Conservation (phyloP, 1,140 invertebrate species). For the Hirudo medicinalis region DNA sequence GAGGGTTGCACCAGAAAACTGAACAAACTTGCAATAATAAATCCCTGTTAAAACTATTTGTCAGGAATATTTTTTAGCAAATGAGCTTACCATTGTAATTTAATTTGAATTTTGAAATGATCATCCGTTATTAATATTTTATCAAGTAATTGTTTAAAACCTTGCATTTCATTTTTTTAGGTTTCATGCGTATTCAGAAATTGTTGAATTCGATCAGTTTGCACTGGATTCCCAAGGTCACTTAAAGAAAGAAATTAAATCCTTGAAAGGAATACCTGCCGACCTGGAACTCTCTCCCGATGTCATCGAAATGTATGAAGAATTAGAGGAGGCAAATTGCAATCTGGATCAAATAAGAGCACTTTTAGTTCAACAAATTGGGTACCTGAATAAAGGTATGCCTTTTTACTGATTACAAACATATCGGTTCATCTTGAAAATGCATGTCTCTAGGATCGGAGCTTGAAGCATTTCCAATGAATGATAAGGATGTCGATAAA, state of each 20-base stretch:
- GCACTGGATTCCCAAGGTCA: not conserved
- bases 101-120: no score
- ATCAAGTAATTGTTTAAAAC: no score
- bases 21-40: no score
- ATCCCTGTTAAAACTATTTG: no score
- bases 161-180: not conserved
- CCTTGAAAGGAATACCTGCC: not conserved
- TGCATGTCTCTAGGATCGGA: not conserved
- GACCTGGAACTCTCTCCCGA: not conserved
- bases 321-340: not conserved
- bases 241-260: slow-evolving; percentile 3
- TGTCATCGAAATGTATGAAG: not conserved
- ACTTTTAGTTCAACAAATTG: not conserved
- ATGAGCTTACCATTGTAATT: no score
- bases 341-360: slow-evolving; percentile 5
- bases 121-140: no score
- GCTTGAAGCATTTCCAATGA: not conserved
- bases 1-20: no score
- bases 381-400: not conserved
- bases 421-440: not conserved
- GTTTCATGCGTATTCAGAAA: not conserved
- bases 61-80: no score
- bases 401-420: not conserved
- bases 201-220: not conserved
- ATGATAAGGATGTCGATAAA: slow-evolving; percentile 1